A percentile compares a stretch with the other conserved stretches of the same genome.
Conservation (phyloP, 1,140 invertebrate genomes). For the Agrypnia vestita region DNA sequence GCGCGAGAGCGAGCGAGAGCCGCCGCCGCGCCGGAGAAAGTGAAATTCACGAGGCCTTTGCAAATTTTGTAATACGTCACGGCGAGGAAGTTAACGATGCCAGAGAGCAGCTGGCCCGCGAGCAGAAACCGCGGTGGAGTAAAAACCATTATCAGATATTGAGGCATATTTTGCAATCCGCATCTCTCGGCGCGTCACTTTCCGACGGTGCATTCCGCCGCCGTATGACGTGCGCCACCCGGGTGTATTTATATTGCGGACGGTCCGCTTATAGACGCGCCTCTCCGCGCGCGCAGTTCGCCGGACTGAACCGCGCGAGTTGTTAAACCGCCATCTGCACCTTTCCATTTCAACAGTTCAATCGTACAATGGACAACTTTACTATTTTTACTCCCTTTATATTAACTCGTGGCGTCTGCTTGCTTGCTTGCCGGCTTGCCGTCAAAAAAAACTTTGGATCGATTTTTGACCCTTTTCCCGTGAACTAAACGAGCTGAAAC, state of each 20-base stretch:
- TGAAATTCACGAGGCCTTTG: constrained; percentile 35
- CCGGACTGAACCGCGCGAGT: neutral
- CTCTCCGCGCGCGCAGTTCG: neutral
- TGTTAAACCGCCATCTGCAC: neutral
- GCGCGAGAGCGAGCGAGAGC: neutral
- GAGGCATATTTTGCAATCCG: constrained; percentile 5
- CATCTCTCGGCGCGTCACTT: constrained; percentile 1
- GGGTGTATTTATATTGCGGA: constrained; percentile 21
- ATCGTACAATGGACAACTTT: no score
- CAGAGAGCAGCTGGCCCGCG: neutral
- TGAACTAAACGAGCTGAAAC: no score
- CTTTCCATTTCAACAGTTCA: neutral
- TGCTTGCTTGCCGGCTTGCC: no score
- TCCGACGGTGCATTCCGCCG: constrained; percentile 1
- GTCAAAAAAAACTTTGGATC: no score
- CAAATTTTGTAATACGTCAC: constrained; percentile 38
- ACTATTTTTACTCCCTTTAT: no score
- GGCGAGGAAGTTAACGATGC: constrained; percentile 20
- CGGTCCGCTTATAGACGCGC: neutral
- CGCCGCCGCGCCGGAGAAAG: constrained; percentile 40
- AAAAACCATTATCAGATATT: constrained; percentile 16
- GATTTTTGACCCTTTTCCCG: no score
- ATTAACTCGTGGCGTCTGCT: no score
- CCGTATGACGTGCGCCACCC: constrained; percentile 2
- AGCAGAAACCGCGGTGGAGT: neutral